Base-by-base conservation (phyloP, 2,797 vertebrate species). In the Gallinago solitaria region DNA sequence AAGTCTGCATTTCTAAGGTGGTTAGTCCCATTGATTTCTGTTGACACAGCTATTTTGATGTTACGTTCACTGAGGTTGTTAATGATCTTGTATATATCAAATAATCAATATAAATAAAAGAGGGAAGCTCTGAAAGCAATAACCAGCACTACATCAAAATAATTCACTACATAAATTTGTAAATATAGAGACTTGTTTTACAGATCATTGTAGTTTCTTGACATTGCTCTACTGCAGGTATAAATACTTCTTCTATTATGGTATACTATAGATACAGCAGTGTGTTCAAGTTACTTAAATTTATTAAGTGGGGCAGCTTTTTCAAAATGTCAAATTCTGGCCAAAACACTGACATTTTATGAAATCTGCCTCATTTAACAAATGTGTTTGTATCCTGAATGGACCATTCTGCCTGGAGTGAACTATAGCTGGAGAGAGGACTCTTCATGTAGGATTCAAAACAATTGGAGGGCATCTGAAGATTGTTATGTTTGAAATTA, bases 51-150 rank as follows among this genome's bases (percentile, higher is more conserved):
- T 92, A 80, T 89, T 96, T 77, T 90, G 83, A 69, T 50, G 73
- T 77, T 92, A 57, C 14, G 2, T 86, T 80, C 30, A 0, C 43
- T 39, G 60, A 84, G 59, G 33, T 75, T 56, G 19, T 86, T 95
- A 95, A 92, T 65, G 79, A 93, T 28, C 64, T 90, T 94, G 47
- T 69, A 76, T 60, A 6, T 68, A 78, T 60, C 64, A 92, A 77
- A 54, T 69, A 94, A 95, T 93, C 77, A 84, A 91, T 92, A 93
- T 56, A 70, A 92, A 90, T 79, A 90, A 84, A 41, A 82, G 43
- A 70, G 30, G 15, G 23, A 76, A 60, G 16, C 21, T 78, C 53
- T 71, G 67, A 79, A 91, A 91, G 59, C 70, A 94, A 45, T 53
- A 30, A 16, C 21, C 14, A 63, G 35, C 60, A 35, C 37, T 81